Evolutionary conservation across 2,888 invertebrate species (phyloP).

Genomic region (Tenthredo mesomela): DNA sequence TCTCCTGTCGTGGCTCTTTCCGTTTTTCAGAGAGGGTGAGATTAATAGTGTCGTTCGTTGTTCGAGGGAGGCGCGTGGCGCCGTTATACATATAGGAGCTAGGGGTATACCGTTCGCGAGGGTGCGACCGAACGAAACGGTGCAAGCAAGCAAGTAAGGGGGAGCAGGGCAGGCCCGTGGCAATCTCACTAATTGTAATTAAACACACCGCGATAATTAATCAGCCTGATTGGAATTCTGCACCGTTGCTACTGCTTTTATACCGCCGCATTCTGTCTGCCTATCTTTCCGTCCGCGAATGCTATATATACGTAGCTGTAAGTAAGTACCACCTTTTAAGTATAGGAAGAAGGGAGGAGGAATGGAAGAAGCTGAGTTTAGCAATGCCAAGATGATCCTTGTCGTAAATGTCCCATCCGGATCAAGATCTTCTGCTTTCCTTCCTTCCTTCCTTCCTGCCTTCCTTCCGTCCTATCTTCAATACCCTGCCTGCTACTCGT

Average conservation of each 20-base stretch:
- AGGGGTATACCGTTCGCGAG: constrained; percentile 43
- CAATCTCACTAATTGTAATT: constrained; percentile 62
- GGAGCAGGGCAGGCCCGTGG: constrained; percentile 22
- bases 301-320: neutral
- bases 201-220: constrained; percentile 61
- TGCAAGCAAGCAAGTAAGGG: constrained; percentile 8
- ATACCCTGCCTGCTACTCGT: neutral
- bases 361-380: neutral
- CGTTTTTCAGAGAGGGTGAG: constrained; percentile 29
- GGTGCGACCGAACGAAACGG: constrained; percentile 54
- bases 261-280: constrained; percentile 1
- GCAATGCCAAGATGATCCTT: constrained; percentile 15
- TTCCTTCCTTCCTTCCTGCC: neutral
- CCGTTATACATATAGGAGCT: constrained; percentile 60
- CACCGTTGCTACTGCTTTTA: constrained; percentile 41
- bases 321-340: neutral
- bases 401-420: constrained; percentile 15
- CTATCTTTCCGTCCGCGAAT: neutral
- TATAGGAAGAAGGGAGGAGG: neutral
- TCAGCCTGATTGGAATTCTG: constrained; percentile 56
- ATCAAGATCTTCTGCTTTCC: constrained; percentile 11
- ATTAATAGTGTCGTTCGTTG: constrained; percentile 58
- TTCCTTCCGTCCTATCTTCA: neutral
- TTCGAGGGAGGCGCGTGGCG: constrained; percentile 60
- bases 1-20: constrained; percentile 24